phyloP scores from a whole-genome alignment of 23 tunicate genomes.

The Pegea sp. region DNA sequence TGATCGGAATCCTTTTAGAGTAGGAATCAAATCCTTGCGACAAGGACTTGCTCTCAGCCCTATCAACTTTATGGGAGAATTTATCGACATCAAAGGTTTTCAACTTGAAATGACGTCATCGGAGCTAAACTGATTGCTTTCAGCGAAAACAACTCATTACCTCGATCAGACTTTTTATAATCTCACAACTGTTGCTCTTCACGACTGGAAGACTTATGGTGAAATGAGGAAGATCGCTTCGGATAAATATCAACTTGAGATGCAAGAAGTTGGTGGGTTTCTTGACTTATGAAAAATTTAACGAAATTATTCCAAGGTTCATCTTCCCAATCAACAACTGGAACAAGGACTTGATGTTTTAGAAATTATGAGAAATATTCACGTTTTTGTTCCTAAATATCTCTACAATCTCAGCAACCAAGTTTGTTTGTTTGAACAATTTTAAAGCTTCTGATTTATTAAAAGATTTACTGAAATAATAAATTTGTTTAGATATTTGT shows the following conservation, averaged over 20 bases:
- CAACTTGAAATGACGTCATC: too few relatives aligned
- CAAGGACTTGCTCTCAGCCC: conserved; percentile 52
- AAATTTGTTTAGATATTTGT: conserved; percentile 42
- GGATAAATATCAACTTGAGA: conserved; percentile 65
- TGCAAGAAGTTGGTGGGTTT: conserved; percentile 38
- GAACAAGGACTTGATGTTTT: conserved; percentile 89
- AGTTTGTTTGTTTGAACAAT: conserved; percentile 6
- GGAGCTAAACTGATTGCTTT: too few relatives aligned
- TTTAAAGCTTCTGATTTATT: too few relatives aligned
- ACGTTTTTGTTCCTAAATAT: conserved; percentile 78
- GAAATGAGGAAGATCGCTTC: conserved; percentile 78
- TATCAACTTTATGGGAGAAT: conserved; percentile 24
- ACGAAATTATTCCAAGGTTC: conserved; percentile 18
- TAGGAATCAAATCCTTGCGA: conserved; percentile 52
- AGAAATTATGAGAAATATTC: conserved; percentile 82
- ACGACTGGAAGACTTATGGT: conserved; percentile 80
- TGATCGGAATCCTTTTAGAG: conserved; percentile 75
- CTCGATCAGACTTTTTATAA: conserved; percentile 91
- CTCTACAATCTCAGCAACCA: conserved; percentile 84
- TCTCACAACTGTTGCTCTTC: conserved; percentile 81
- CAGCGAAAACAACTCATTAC: conserved; percentile 70
- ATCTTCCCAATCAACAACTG: conserved; percentile 79
- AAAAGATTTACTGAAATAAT: background rate
- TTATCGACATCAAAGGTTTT: conserved; percentile 65
- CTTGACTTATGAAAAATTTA: background rate